Evolutionary conservation across 2,888 invertebrate species (phyloP).

Genomic region (Mimas tiliae): DNA sequence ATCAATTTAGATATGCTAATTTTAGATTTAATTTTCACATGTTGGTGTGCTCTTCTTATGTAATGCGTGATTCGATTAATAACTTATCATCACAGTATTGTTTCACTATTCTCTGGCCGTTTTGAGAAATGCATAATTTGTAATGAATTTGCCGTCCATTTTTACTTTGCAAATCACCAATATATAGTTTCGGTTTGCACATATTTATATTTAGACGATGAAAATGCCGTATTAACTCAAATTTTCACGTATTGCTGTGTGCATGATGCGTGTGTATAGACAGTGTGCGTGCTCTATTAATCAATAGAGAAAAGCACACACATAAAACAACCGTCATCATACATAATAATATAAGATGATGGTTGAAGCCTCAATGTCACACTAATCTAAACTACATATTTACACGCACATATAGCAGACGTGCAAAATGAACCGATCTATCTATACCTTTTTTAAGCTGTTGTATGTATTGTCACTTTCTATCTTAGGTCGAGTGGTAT

Average conservation of each 20-base stretch:
- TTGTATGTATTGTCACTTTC: not conserved
- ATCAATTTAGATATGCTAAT: not conserved
- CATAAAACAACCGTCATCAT: no score
- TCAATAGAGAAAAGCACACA: no score
- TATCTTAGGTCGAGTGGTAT: not conserved
- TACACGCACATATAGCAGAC: no score
- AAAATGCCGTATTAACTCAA: conserved; percentile 32
- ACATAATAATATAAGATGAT: no score
- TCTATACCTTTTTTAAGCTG: not conserved
- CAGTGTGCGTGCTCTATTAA: no score
- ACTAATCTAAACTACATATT: no score
- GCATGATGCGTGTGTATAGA: no score
- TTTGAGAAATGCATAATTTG: conserved; percentile 41
- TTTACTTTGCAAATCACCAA: conserved; percentile 72
- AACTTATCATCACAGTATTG: not conserved
- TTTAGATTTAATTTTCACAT: not conserved
- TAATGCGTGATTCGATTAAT: not conserved
- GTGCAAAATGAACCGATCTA: no score
- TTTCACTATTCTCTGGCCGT: conserved; percentile 1
- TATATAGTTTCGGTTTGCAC: conserved; percentile 54
- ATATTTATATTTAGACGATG: conserved; percentile 52
- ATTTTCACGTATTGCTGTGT: no score
- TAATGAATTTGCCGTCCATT: conserved; percentile 78
- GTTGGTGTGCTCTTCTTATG: conserved; percentile 18
- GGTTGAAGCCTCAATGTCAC: no score